phyloP scores from a whole-genome alignment of 1,140 invertebrate species.

The Musca vetustissima region DNA sequence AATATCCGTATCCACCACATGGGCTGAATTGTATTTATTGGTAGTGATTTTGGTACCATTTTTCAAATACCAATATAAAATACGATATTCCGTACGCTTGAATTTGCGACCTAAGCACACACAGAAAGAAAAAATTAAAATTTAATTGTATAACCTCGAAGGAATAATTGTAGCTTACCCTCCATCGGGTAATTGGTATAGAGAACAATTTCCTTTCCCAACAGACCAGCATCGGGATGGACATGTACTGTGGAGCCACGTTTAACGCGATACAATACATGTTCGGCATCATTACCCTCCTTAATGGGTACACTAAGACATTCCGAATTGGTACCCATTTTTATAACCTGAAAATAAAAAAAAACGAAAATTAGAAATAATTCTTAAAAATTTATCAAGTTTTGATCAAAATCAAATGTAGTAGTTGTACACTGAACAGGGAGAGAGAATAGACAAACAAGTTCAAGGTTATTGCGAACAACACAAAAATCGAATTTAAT shows the following conservation, averaged over 20 bases:
- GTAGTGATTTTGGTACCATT: constrained; percentile 56
- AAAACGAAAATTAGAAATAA: neutral
- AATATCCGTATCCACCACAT: constrained; percentile 66
- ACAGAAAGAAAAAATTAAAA: constrained; percentile 19
- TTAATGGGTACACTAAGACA: constrained; percentile 47
- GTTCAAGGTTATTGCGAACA: no score
- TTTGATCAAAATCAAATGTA: no score
- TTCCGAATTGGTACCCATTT: constrained; percentile 54
- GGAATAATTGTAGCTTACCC: constrained; percentile 41
- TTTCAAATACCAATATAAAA: constrained; percentile 61
- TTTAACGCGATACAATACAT: constrained; percentile 51
- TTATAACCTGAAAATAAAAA: constrained; percentile 13
- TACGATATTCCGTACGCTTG: constrained; percentile 62
- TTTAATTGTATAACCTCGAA: constrained; percentile 57
- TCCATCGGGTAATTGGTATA: constrained; percentile 80
- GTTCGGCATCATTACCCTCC: constrained; percentile 49
- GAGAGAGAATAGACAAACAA: no score
- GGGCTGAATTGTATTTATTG: constrained; percentile 44
- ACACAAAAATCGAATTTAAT: no score
- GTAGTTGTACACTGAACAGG: no score
- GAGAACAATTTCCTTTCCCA: constrained; percentile 74
- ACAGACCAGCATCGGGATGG: constrained; percentile 75
- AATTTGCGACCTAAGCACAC: constrained; percentile 58
- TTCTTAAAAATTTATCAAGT: no score
- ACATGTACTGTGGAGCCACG: constrained; percentile 42